Percentiles rank a stretch among this genome's conserved stretches.
Evolutionary conservation across 2,888 invertebrate genomes (phyloP).

Genomic region (Apotomis capreana): DNA sequence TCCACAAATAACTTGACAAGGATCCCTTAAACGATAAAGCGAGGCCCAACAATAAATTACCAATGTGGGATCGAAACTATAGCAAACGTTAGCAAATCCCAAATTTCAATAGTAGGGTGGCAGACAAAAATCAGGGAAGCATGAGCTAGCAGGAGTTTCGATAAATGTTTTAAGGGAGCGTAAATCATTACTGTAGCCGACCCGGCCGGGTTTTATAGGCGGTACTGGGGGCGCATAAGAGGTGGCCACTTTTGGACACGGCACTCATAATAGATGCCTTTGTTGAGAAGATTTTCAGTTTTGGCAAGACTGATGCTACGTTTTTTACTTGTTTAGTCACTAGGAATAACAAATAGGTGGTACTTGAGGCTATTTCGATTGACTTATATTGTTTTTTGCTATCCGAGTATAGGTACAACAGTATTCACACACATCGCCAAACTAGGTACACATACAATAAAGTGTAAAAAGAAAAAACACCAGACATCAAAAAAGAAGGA

Average conservation of each 20-base stretch:
- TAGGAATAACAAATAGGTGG: no score
- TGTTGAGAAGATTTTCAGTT: not conserved
- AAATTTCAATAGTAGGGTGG: conserved; percentile 36
- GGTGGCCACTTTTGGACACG: conserved; percentile 44
- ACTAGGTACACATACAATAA: no score
- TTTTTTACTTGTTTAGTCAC: no score
- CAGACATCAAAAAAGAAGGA: no score
- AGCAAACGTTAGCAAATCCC: conserved; percentile 25
- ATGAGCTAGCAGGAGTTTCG: conserved; percentile 56
- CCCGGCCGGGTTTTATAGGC: conserved; percentile 46
- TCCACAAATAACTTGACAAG: not conserved
- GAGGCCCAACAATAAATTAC: conserved; percentile 21
- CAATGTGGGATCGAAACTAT: not conserved
- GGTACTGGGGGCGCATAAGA: conserved; percentile 29
- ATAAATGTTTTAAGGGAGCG: conserved; percentile 74
- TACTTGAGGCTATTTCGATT: no score
- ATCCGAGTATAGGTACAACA: no score
- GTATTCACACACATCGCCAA: no score
- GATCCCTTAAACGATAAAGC: conserved; percentile 10
- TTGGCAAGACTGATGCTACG: no score
- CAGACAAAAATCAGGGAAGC: conserved; percentile 52
- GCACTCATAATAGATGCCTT: conserved; percentile 14
- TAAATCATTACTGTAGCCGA: conserved; percentile 70
- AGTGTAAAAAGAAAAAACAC: no score
- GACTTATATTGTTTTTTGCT: no score